Evolutionary conservation across 2,797 vertebrate species (phyloP), one percentile per base, ranked within the genome.

Genomic region (Hephaestus fuliginosus): DNA sequence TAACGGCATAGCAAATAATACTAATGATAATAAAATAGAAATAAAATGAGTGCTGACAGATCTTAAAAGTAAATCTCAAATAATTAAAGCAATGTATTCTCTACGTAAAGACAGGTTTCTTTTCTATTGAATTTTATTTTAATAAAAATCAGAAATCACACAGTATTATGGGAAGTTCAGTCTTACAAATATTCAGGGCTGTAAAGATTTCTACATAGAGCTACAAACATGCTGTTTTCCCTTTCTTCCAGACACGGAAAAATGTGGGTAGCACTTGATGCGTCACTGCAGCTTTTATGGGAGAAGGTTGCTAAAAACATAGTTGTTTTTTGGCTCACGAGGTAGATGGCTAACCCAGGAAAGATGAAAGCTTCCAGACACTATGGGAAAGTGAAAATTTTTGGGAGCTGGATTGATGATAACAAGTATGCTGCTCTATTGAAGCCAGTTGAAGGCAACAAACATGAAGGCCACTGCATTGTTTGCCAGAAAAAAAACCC

Each of bases 361-460:
- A 66, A 76, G 57, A 83, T 71, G 44, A 84, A 86, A 14, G 36
- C 61, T 62, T 78, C 30, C 62, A 0, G 1, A 41, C 53, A 53
- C 68, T 63, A 18, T 79, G 18, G 53, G 72, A 70, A 69, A 74
- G 74, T 77, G 80, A 57, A 86, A 6, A 55, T 80, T 74, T 81
- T 67, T 69, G 25, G 44, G 46, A 58, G 64, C 58, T 61, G 41
- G 48, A 66, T 63, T 73, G 69, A 79, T 85, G 57, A 83, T 76
- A 58, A 83, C 43, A 83, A 70, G 44, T 22, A 51, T 55, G 65
- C 57, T 65, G 36, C 70, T 72, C 72, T 48, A 78, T 74, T 87
- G 83, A 89, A 88, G 76, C 56, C 33, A 79, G 61, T 75, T 84
- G 66, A 74, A 81, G 66, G 75, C 84, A 89, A 81, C 51, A 62